Evolutionary conservation across 2,888 invertebrate genomes (phyloP).

Genomic region (Tholera decimalis): DNA sequence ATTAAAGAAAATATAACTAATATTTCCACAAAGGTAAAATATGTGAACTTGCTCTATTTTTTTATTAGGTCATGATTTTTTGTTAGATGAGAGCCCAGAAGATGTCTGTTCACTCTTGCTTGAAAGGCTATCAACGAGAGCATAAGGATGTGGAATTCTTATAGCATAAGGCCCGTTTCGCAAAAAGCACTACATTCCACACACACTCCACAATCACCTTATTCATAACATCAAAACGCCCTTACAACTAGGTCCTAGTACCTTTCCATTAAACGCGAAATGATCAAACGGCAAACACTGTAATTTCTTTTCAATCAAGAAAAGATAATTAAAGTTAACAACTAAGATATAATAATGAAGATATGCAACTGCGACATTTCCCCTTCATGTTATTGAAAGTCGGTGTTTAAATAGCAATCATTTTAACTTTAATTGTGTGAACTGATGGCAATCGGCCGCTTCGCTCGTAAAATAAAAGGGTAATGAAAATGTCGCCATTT

Average conservation of each 20-base stretch:
- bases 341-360: conserved; percentile 56
- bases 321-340: conserved; percentile 49
- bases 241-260: conserved; percentile 23
- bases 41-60: no score
- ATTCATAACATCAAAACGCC: conserved; percentile 15
- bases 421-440: conserved; percentile 75
- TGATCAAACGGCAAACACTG: conserved; percentile 31
- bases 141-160: not conserved
- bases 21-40: no score
- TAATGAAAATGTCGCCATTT: conserved; percentile 63
- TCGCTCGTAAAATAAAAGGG: conserved; percentile 58
- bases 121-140: no score
- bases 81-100: no score
- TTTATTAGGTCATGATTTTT: no score
- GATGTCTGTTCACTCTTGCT: no score
- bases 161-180: not conserved
- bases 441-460: conserved; percentile 67
- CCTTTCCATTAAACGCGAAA: conserved; percentile 12
- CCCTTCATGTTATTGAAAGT: conserved; percentile 57
- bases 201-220: conserved; percentile 30
- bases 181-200: conserved; percentile 10
- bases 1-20: not conserved
- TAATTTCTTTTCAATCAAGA: conserved; percentile 59
- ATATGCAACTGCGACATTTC: conserved; percentile 47
- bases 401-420: conserved; percentile 66